Evolutionary conservation across 2,113 vertebrate species (phyloP).

Genomic region (Boleophthalmus pectinirostris): DNA sequence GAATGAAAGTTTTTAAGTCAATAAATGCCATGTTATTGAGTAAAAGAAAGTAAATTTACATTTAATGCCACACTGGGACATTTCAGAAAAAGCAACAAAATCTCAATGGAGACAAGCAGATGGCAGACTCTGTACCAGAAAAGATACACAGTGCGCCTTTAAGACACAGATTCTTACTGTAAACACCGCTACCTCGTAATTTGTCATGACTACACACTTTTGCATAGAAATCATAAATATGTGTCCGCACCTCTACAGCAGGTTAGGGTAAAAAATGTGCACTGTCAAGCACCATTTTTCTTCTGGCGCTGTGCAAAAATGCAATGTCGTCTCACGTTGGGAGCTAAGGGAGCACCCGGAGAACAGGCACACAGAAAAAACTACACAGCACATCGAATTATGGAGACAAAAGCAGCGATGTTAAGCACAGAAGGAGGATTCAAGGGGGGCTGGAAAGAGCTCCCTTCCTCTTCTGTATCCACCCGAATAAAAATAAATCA

Average conservation of each 20-base stretch:
- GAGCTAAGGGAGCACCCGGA: slow-evolving; percentile 40
- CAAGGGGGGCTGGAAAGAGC: slow-evolving; percentile 37
- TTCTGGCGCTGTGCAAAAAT: slow-evolving; percentile 34
- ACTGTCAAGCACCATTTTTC: slow-evolving; percentile 65
- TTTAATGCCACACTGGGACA: no score
- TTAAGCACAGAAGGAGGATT: slow-evolving; percentile 32
- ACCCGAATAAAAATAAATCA: slow-evolving; percentile 18
- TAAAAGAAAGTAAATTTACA: no score
- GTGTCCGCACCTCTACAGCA: slow-evolving; percentile 37
- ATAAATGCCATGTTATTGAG: no score
- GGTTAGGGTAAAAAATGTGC: slow-evolving; percentile 50
- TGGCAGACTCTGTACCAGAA: no score
- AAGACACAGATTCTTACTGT: neutral
- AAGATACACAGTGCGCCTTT: no score
- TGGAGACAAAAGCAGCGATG: slow-evolving; percentile 40
- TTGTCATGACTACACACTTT: slow-evolving; percentile 49
- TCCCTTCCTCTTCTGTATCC: slow-evolving; percentile 15
- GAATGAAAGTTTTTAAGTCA: no score
- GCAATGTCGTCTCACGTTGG: slow-evolving; percentile 37
- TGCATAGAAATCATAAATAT: slow-evolving; percentile 52
- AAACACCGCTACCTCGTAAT: slow-evolving; percentile 30
- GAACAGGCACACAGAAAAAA: slow-evolving; percentile 54
- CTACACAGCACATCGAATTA: slow-evolving; percentile 59
- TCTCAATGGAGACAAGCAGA: no score
- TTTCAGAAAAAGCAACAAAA: no score